These are phyloP conservation scores for Suricata suricatta DNA, from an alignment of 2,113 vertebrate species.

Conservation along the genomic window DNA sequence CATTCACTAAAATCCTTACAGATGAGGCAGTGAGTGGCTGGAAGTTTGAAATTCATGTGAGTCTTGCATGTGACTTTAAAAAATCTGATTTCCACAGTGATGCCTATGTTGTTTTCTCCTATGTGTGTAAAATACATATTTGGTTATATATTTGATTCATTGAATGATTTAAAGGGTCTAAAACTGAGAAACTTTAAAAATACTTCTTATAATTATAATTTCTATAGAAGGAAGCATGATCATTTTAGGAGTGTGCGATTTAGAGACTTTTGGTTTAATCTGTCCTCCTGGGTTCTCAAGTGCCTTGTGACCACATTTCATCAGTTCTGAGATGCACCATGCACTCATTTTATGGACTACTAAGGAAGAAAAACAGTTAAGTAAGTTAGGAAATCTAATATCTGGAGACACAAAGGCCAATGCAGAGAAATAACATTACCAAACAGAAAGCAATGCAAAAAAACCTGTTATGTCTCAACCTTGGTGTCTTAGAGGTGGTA, in stretches of 20 bases:
- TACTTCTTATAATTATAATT: background rate
- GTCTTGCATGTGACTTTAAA: slow-evolving; percentile 79
- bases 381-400: background rate
- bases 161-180: slow-evolving; percentile 19
- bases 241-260: slow-evolving; percentile 50
- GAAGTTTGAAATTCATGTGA: slow-evolving; percentile 99
- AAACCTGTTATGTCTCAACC: background rate
- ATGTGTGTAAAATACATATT: background rate
- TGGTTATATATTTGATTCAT: background rate
- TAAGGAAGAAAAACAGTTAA: background rate
- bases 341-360: background rate
- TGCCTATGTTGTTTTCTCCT: background rate
- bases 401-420: background rate
- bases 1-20: slow-evolving; percentile 99
- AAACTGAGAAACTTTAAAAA: background rate
- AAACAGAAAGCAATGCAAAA: background rate
- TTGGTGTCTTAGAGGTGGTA: background rate
- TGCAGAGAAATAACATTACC: background rate
- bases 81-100: background rate
- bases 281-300: slow-evolving; percentile 13
- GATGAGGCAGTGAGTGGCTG: slow-evolving; percentile 99
- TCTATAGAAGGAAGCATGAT: background rate
- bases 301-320: slow-evolving; percentile 22
- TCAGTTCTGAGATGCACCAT: background rate
- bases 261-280: slow-evolving; percentile 23